Conservation (phyloP, 2,888 invertebrate genomes). For the Tricholauxania praeusta region DNA sequence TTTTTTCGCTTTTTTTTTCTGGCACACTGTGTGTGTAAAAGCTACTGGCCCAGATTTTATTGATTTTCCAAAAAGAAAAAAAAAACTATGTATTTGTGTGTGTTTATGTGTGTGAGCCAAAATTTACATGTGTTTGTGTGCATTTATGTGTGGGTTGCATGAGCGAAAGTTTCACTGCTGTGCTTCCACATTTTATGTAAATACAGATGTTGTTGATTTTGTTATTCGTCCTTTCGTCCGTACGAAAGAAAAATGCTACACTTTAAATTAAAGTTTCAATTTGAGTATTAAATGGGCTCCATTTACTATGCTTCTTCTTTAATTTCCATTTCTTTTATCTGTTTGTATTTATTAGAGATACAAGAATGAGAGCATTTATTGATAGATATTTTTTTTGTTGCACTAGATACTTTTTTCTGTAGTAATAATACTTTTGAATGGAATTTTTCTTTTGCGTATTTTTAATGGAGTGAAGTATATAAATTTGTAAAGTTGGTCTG, state of each 20-base stretch:
- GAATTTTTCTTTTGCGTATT: neutral
- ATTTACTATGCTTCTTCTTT: neutral
- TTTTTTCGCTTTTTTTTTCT: neutral
- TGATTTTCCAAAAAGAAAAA: conserved; percentile 52
- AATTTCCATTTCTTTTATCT: neutral
- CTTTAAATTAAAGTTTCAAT: neutral
- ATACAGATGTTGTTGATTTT: conserved; percentile 25
- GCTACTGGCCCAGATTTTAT: conserved; percentile 66
- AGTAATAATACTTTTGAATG: no score
- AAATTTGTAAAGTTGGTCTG: no score
- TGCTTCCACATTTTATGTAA: conserved; percentile 46
- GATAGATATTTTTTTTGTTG: no score
- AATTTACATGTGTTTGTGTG: conserved; percentile 16
- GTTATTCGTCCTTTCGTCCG: conserved; percentile 9
- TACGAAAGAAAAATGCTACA: neutral
- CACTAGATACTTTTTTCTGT: no score
- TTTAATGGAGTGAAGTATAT: no score
- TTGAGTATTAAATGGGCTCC: neutral
- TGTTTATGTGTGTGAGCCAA: neutral
- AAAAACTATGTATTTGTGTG: conserved; percentile 8
- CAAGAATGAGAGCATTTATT: no score
- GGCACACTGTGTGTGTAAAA: conserved; percentile 44
- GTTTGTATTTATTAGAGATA: no score
- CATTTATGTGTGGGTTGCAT: conserved; percentile 27
- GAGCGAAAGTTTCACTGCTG: conserved; percentile 48